Percentiles rank a stretch among this genome's conserved stretches.
Evolutionary conservation across 2,888 invertebrate species (phyloP).

Genomic region (Artemia sinica): DNA sequence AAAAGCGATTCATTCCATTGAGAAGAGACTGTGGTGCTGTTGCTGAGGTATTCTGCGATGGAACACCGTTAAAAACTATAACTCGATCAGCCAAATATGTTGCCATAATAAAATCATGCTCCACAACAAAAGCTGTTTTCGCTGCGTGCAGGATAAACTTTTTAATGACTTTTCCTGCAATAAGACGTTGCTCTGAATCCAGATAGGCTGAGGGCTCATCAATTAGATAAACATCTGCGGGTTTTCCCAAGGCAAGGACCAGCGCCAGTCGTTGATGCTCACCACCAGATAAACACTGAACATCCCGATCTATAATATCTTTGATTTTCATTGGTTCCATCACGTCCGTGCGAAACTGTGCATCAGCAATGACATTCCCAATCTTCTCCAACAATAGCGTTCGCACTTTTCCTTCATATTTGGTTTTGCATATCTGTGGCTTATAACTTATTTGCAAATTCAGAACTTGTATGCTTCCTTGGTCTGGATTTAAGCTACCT

Average conservation of each 20-base stretch:
- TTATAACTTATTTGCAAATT: constrained; percentile 95
- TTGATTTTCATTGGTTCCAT: no score
- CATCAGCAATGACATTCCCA: no score
- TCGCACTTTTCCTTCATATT: constrained; percentile 86
- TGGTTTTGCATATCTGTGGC: constrained; percentile 98
- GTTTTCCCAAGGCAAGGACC: constrained; percentile 88
- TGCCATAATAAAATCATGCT: constrained; percentile 99
- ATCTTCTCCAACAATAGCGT: no score
- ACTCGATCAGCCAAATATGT: constrained; percentile 95
- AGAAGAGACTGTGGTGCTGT: no score
- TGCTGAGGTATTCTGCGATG: no score
- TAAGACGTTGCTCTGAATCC: no score
- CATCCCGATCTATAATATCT: constrained; percentile 91
- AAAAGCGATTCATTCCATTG: no score
- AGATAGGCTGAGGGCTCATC: no score
- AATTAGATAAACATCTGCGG: no score
- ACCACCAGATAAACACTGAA: constrained; percentile 95
- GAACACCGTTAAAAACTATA: no score
- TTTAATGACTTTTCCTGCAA: no score
- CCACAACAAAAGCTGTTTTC: constrained; percentile 97
- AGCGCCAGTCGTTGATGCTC: constrained; percentile 95
- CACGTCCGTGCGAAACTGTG: no score
- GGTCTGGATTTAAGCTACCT: constrained; percentile 81
- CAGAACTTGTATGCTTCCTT: constrained; percentile 54
- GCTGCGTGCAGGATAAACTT: constrained; percentile 92